Evolutionary conservation across 2,888 invertebrate species (phyloP), one percentile per base, ranked within the genome.

Genomic region (Drosophila cracens): DNA sequence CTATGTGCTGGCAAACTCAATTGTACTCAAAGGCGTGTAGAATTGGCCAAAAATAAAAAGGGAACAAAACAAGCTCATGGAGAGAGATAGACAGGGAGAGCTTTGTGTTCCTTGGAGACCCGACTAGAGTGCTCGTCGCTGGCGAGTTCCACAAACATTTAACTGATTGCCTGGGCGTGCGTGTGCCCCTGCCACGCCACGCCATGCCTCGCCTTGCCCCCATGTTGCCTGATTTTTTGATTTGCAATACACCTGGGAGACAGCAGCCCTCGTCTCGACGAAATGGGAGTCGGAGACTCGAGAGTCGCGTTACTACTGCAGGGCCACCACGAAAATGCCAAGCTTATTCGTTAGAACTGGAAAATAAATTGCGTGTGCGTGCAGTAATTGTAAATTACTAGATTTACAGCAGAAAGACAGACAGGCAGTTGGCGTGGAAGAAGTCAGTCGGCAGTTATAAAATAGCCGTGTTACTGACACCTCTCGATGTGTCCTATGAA

Each of bases 331-430:
- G 54, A 76, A 78, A 87, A 76, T 75, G 74, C 59, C 76, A 56
- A 74, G 82, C 88, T 89, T 90, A 84, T 87, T 87, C 87, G 89
- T 85, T 87, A 81, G 81, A 83, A 81, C 65, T 83, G 79, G 81
- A 91, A 87, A 91, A 92, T 92, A 92, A 92, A 92, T 92, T 92
- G 92, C 90, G 87, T 91, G 92, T 92, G 91, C 92, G 92, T 92
- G 92, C 91, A 84, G 92, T 92, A 92, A 92, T 92, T 92, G 92
- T 90, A 91, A 92, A 92, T 92, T 91, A 88, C 31, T 68, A 40
- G 73, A 58, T 61, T 69, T 49, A 29, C 46, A 63, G 40, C 25
- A 46, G n/a, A 52, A 29, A 33, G 29, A n/a, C 18, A 38, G 38
- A 38, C 7, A 46, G 33, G 16, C n/a, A 33, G 27, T n/a, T 59